Percentiles rank a stretch among this genome's conserved stretches.
Conservation (phyloP, 30 jellyfish, hydroid and myxozoan species). For the Aurelia aurita complex sp. Pacific region DNA sequence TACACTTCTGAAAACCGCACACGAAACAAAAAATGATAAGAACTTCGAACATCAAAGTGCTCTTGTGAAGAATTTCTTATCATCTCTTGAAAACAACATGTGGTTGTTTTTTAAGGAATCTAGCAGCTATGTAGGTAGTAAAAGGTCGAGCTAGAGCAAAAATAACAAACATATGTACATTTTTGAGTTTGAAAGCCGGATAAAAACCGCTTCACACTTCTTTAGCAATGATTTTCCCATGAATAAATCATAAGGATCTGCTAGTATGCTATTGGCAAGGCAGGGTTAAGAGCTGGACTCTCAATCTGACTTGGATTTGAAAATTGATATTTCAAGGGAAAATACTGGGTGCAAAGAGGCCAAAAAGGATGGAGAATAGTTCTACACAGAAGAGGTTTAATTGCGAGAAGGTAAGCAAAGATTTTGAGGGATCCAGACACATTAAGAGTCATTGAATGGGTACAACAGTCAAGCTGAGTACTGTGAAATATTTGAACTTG, state of each 20-base stretch:
- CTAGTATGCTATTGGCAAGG: slow-evolving; percentile 59
- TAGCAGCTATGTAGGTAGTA: too few species aligned
- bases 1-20: slow-evolving; percentile 40
- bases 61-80: neutral
- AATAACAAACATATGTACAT: neutral
- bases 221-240: slow-evolving; percentile 17
- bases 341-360: neutral
- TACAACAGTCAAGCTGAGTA: too few species aligned
- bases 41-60: slow-evolving; percentile 21
- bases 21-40: slow-evolving; percentile 22
- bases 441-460: too few species aligned
- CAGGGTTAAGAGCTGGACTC: slow-evolving; percentile 64
- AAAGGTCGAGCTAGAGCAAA: too few species aligned
- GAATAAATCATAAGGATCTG: slow-evolving; percentile 44
- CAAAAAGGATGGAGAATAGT: neutral
- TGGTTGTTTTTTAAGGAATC: too few species aligned
- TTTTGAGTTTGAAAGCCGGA: neutral
- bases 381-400: neutral
- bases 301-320: slow-evolving; percentile 27
- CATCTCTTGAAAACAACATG: too few species aligned
- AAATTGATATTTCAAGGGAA: slow-evolving; percentile 6
- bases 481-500: too few species aligned
- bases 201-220: slow-evolving; percentile 9
- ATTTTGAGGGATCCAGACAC: too few species aligned
- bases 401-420: neutral